Evolutionary conservation across 2,113 vertebrate species (phyloP), one percentile per base, ranked within the genome.

Genomic region (Charadrius vociferus): DNA sequence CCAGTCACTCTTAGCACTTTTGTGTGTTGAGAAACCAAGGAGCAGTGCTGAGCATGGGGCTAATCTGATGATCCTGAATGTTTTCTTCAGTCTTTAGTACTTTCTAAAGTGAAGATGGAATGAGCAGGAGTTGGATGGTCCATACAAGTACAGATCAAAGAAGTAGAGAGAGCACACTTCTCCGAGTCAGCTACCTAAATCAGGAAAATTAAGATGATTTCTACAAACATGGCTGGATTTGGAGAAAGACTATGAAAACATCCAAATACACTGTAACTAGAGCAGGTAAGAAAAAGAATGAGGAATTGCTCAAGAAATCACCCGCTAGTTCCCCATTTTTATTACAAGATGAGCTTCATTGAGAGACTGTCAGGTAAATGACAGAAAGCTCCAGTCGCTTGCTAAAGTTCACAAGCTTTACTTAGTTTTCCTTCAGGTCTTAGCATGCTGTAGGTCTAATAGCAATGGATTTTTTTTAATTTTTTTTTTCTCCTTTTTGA

Each of bases 361-460:
- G 36, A 71, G 53, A 92, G 66, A 43, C 24, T 93, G 49, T 77
- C 61, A 80, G 30, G 30, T 86, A 87, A 92, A 50, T 34, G 55
- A 92, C 70, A 66, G 49, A 91, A 95, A 68, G 43, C 45, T 78
- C 41, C 39, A 53, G 45, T 71, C 66, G 41, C 32, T 24, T 81
- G 30, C 32, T 81, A 30, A 92, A 85, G 49, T 81, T 89, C 75
- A 75, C n/a, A 82, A 94, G 85, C 36, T 88, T 81, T 75, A 67
- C 61, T 49, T 50, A 4, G 14, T 56, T 90, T 95, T 91, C 32
- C 62, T 89, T 81, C 62, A 52, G 52, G 45, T 95, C 30, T 93
- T 74, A 34, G 55, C 52, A 62, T 65, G 43, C 41, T 84, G 43
- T 63, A 93, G 50, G 47, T 81, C 62, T 87, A 82, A 82, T 39